Base-by-base conservation (phyloP, 2,113 vertebrate species). In the Chloebia gouldiae region DNA sequence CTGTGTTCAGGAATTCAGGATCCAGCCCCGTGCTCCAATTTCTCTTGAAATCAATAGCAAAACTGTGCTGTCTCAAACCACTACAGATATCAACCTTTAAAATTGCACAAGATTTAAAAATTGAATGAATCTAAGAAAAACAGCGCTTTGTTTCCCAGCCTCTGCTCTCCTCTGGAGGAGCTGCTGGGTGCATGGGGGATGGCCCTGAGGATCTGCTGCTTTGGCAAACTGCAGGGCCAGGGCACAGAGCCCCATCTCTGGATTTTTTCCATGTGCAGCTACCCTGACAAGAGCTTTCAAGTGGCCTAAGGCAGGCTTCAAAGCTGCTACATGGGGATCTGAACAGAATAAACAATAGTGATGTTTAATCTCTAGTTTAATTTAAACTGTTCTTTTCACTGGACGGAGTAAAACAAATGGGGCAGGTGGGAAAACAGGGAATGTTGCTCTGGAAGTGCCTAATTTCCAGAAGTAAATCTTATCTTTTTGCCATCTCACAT, bases 381-480 rank as follows among this genome's bases (percentile, higher is more conserved):
- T n/a, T 60, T 31, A 11, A 76, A 60, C 16, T 14, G 6, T 15
- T 86, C 23, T 66, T 86, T 65, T 20, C 14, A 4, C 11, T 64
- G 0, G 0, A 76, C 18, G n/a, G 15, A 78, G 25, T 49, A 51
- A 70, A 72, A 44, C 3, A 40, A 54, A 71, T 2, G 11, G 12
- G 16, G 18, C 1, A 1, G 47, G 47, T 12, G 69, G 70, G 30
- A 47, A 61, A 80, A 39, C 1, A 7, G 22, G 40, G 22, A 65
- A 7, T 1, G 3, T 19, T 61, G 45, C 42, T 73, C 50, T 56
- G 42, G 42, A 24, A 23, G 28, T 3, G 11, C 19, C 33, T 22
- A 6, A 2, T n/a, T 82, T 72, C 31, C 63, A 65, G 51, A 75
- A 42, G 39, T 31, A 42, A 50, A 35, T 19, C 23, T 78, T 47